phyloP scores from a whole-genome alignment of 2,797 vertebrate species.

The Peromyscus eremicus region DNA sequence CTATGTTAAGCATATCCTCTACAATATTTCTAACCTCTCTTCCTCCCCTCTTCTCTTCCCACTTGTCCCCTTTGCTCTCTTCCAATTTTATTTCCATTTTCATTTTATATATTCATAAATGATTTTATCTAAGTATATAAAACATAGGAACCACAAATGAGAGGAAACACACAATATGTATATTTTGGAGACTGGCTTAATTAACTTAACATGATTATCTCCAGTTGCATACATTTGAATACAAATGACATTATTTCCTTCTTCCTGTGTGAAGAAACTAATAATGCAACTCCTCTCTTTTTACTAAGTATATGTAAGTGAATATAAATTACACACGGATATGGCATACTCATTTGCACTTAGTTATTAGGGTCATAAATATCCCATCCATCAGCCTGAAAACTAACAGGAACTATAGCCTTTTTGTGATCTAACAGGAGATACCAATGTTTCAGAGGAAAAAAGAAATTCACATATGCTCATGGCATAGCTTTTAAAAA shows the following conservation, averaged over 20 bases:
- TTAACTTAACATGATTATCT: background rate
- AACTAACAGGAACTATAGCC: background rate
- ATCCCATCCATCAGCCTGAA: background rate
- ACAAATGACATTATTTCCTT: background rate
- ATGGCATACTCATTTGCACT: background rate
- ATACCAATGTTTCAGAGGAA: background rate
- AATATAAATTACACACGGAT: background rate
- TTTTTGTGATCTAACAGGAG: background rate
- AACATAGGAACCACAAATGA: background rate
- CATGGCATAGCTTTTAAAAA: background rate
- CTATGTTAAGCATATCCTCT: background rate
- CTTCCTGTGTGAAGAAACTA: background rate
- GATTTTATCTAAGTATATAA: background rate
- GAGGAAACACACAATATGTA: background rate
- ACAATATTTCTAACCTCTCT: background rate
- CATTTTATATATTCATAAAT: background rate
- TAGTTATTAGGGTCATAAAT: background rate
- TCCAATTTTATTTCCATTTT: background rate
- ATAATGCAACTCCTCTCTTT: background rate
- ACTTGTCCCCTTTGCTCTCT: background rate
- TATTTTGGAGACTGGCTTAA: background rate
- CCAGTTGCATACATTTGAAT: background rate
- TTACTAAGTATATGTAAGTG: background rate
- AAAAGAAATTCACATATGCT: background rate
- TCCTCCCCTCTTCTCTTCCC: background rate